Percentiles rank a stretch among this genome's conserved stretches.
phyloP scores from a whole-genome alignment of 2,888 invertebrate species.

The Drosophila anceps region DNA sequence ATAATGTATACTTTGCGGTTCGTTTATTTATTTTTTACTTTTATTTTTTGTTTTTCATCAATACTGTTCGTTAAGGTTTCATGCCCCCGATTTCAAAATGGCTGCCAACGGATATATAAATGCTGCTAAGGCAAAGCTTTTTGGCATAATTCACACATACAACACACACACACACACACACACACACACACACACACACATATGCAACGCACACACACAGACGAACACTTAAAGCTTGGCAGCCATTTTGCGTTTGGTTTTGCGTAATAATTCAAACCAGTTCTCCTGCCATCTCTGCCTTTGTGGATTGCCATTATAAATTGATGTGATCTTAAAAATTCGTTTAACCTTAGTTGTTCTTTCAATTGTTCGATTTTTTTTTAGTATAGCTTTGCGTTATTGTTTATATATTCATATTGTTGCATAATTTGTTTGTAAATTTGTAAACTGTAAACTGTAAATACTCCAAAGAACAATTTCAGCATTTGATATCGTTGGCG shows the following conservation, averaged over 20 bases:
- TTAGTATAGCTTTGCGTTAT: conserved; percentile 33
- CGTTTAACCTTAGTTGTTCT: conserved; percentile 38
- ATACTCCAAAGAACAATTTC: conserved; percentile 76
- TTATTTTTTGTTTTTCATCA: conserved; percentile 26
- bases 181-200: conserved; percentile 27
- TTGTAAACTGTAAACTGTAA: conserved; percentile 78
- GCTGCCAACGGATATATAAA: conserved; percentile 55
- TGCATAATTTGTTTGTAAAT: conserved; percentile 69
- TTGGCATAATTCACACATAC: conserved; percentile 33
- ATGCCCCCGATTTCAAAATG: conserved; percentile 50
- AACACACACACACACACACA: conserved; percentile 28
- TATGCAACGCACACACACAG: conserved; percentile 31
- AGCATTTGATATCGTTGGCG: conserved; percentile 37
- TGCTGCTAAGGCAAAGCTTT: conserved; percentile 60
- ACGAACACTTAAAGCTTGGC: conserved; percentile 52
- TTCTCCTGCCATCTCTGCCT: conserved; percentile 27
- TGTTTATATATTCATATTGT: conserved; percentile 36
- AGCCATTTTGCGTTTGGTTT: conserved; percentile 41
- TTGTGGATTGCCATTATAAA: conserved; percentile 42
- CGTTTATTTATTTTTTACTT: conserved; percentile 7
- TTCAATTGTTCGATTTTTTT: conserved; percentile 21
- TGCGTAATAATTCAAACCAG: conserved; percentile 11
- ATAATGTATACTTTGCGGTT: conserved; percentile 46
- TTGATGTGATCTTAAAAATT: conserved; percentile 55
- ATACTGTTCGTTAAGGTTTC: conserved; percentile 73